Base-by-base conservation (phyloP, 1,140 invertebrate species). In the Daktulosphaira vitifoliae region DNA sequence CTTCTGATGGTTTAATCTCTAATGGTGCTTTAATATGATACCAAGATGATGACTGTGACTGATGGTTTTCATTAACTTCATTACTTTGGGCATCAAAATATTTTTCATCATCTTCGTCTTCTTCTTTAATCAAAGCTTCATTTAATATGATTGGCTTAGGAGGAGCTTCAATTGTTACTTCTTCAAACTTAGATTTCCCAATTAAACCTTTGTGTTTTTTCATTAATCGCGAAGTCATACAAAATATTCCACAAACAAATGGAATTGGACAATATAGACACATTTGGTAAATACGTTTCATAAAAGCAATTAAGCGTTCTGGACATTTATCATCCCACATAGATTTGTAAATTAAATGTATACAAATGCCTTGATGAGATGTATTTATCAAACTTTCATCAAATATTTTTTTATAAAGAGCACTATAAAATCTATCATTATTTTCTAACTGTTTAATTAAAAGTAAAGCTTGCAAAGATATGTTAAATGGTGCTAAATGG, bases 301-400 rank as follows among this genome's bases (percentile, higher is more conserved):
- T 77, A 75, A 98, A 96, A 8, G 91, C 87, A 73, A 84, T 82
- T 0, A 90, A 79, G 65, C 96, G 75, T 15, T 79, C 74, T 2
- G 82, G 73, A 67, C 86, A 83, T 16, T 74, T 76, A 78, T 99
- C 96, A 64, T 82, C 82, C 68, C 85, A 84, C 65, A 98, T 76
- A 15, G 92, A 85, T 71, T 90, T 86, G 74, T 85, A 93, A 3
- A 97, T 74, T 23, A 99, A 80, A 74, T 92, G 94, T 26, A 98
- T 79, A 68, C 97, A 83, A 42, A 93, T 80, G 2, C 90, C 84
- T 22, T 87, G 85, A 69, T 90, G 86, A 5, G 84, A 84, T 1
- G 85, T 85, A 16, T 77, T 80, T 53, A 82, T 79, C 42, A 97
- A 79, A 67, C 87, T 82, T 2, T 87, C 79, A 71, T 92, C 89